These are phyloP conservation scores for Ellobius talpinus DNA, from an alignment of 2,113 vertebrate genomes.

Conservation along the genomic window DNA sequence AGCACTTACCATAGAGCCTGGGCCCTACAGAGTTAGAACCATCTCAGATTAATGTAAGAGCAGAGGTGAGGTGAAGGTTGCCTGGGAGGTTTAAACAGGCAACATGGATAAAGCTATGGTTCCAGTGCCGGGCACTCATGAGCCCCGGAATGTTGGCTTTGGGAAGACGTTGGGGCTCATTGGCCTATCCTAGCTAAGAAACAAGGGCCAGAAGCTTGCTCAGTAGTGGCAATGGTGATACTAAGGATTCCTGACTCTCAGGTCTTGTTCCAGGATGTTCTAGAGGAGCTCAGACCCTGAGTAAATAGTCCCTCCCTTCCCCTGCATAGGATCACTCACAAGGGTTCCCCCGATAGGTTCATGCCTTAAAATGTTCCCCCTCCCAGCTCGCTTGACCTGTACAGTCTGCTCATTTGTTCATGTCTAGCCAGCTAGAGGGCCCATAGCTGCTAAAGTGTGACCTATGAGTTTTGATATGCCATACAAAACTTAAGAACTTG, in stretches of 20 bases:
- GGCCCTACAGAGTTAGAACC: background rate
- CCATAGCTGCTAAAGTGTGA: background rate
- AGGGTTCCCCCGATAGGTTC: background rate
- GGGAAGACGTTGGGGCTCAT: background rate
- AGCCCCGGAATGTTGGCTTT: too few species aligned
- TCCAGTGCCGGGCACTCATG: accelerated
- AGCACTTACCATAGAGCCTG: background rate
- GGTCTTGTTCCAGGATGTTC: background rate
- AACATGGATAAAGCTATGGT: background rate
- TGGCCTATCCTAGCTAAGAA: background rate
- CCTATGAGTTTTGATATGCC: accelerated
- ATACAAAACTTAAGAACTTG: accelerated
- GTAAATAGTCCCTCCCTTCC: background rate
- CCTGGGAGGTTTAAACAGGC: background rate
- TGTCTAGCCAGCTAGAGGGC: background rate
- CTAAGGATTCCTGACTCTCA: background rate
- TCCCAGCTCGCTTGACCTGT: background rate
- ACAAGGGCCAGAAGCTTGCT: background rate
- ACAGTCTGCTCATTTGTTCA: background rate
- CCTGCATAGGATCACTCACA: background rate
- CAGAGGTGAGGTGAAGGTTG: background rate
- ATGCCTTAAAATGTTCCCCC: background rate
- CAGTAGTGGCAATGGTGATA: background rate
- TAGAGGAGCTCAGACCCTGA: background rate
- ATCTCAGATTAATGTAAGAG: background rate